Conservation (phyloP, 2,797 vertebrate species). For the Danio choprae region DNA sequence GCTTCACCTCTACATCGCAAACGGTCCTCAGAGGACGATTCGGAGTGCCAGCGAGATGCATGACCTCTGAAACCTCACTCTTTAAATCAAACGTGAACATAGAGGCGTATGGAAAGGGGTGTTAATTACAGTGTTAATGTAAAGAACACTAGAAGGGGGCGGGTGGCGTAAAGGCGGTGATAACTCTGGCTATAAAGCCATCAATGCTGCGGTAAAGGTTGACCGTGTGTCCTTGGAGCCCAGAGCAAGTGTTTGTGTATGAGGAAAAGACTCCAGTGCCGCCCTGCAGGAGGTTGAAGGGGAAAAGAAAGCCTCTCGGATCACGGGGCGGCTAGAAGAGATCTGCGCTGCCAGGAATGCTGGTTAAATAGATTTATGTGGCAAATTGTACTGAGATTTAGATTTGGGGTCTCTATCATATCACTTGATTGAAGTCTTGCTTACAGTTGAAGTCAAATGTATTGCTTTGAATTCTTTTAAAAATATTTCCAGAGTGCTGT, state of each 20-base stretch:
- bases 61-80: conserved; percentile 49
- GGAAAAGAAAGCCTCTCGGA: conserved; percentile 47
- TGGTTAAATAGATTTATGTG: conserved; percentile 54
- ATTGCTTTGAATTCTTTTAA: too few relatives aligned
- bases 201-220: conserved; percentile 75
- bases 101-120: conserved; percentile 63
- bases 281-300: conserved; percentile 21
- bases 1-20: conserved; percentile 64
- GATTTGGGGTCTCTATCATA: conserved; percentile 40
- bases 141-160: conserved; percentile 63
- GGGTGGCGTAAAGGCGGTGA: conserved; percentile 61
- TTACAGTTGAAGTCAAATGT: too few relatives aligned
- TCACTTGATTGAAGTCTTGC: neutral
- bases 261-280: conserved; percentile 33
- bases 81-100: conserved; percentile 61
- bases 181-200: conserved; percentile 73
- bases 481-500: too few relatives aligned
- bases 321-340: conserved; percentile 50
- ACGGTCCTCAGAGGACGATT: conserved; percentile 48
- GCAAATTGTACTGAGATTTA: conserved; percentile 42
- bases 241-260: conserved; percentile 19
- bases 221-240: conserved; percentile 76
- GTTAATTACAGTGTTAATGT: conserved; percentile 75
- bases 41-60: conserved; percentile 40
- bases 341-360: conserved; percentile 38